These are phyloP conservation scores for Pteruthius melanotis DNA, from an alignment of 2,113 vertebrate genomes.

Conservation along the genomic window DNA sequence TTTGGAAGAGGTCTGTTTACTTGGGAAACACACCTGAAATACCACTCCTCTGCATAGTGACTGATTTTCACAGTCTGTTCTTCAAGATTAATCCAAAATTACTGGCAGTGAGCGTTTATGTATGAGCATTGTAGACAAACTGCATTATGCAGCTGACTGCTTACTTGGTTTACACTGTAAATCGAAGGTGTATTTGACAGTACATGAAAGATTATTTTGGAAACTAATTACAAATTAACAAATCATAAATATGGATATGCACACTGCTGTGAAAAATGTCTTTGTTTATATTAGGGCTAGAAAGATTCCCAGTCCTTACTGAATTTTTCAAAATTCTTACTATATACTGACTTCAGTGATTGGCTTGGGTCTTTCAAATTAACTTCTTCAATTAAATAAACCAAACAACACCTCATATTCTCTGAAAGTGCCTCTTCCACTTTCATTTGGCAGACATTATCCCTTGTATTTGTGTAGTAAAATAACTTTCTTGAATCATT, in stretches of 20 bases:
- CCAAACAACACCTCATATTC: background rate
- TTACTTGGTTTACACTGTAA: background rate
- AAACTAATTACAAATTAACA: slow-evolving; percentile 25
- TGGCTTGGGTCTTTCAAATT: background rate
- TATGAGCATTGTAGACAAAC: slow-evolving; percentile 8
- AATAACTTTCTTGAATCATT: background rate
- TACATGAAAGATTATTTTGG: slow-evolving; percentile 22
- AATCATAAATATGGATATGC: slow-evolving; percentile 25
- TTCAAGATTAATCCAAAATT: slow-evolving; percentile 27
- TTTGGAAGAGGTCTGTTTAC: background rate
- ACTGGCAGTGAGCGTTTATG: slow-evolving; percentile 2
- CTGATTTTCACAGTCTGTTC: background rate
- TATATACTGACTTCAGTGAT: background rate
- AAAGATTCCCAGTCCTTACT: background rate
- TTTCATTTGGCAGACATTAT: background rate
- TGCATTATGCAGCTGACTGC: background rate
- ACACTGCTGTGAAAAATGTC: background rate
- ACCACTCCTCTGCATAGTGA: background rate
- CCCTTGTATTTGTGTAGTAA: background rate
- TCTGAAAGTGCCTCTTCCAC: background rate
- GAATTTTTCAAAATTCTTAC: background rate
- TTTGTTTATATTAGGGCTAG: background rate
- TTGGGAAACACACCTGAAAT: background rate
- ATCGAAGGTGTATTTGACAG: slow-evolving; percentile 36
- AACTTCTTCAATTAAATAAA: background rate